Percentiles rank a stretch among this genome's conserved stretches.
These are phyloP conservation scores for Oryctes rhinoceros DNA, from an alignment of 1,140 invertebrate species.

Conservation along the genomic window DNA sequence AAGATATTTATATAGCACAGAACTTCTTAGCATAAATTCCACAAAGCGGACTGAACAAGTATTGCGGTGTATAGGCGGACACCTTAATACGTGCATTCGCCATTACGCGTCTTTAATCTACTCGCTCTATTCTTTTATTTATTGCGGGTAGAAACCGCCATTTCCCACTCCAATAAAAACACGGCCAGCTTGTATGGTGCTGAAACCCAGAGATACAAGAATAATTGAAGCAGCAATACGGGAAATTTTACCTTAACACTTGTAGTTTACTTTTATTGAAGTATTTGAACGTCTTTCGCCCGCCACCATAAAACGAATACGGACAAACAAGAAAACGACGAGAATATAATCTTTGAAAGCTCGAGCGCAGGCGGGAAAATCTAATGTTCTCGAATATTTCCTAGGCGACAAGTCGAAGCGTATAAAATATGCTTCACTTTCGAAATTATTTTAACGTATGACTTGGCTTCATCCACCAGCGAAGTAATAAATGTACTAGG, in stretches of 20 bases:
- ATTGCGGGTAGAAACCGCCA: neutral
- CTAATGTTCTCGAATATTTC: conserved; percentile 29
- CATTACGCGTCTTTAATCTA: neutral
- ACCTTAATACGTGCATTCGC: too few species aligned
- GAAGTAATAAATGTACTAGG: neutral
- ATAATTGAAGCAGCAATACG: conserved; percentile 32
- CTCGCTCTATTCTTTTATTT: neutral
- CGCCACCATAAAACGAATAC: conserved; percentile 16
- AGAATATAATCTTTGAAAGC: conserved; percentile 16
- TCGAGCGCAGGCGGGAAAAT: neutral
- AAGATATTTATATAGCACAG: too few species aligned
- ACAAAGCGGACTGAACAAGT: too few species aligned
- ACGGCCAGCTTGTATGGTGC: neutral
- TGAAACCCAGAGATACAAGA: conserved; percentile 23
- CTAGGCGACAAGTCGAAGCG: conserved; percentile 15
- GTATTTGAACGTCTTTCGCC: conserved; percentile 1
- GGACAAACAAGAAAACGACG: conserved; percentile 6
- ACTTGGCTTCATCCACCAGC: neutral
- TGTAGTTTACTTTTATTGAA: conserved; percentile 33
- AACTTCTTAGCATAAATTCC: too few species aligned
- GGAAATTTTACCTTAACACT: conserved; percentile 29
- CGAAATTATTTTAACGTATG: conserved; percentile 4
- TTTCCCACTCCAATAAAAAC: conserved; percentile 14
- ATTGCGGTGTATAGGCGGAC: too few species aligned
- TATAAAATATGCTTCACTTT: conserved; percentile 5